Evolutionary conservation across 2,888 invertebrate genomes (phyloP).

Genomic region (Amblyteles armatorius): DNA sequence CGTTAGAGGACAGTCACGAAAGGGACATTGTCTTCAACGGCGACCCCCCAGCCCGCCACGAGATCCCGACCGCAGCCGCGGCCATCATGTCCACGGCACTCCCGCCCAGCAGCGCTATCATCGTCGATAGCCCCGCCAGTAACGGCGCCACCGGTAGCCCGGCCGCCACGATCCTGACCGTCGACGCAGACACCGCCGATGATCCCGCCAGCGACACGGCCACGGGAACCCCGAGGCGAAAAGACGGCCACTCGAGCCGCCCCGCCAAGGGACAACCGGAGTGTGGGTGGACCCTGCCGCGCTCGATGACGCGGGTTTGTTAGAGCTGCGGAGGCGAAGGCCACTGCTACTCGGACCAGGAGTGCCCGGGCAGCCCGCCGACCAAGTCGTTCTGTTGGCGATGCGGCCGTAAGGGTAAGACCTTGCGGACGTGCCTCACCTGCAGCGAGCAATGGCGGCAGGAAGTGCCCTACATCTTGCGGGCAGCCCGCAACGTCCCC

Average conservation of each 20-base stretch:
- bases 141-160: neutral
- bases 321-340: neutral
- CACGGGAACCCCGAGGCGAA: neutral
- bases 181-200: neutral
- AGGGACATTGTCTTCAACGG: neutral
- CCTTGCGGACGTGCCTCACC: constrained; percentile 8
- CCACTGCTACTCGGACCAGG: neutral
- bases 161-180: neutral
- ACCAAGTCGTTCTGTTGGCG: neutral
- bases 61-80: neutral
- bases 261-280: neutral
- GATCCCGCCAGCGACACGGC: neutral
- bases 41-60: too few species aligned
- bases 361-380: neutral
- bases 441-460: neutral
- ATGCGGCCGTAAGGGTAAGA: neutral
- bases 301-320: neutral
- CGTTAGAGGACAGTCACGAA: neutral
- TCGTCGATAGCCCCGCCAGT: neutral
- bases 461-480: neutral
- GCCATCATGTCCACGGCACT: neutral
- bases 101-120: neutral
- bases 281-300: neutral
- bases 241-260: too few species aligned
- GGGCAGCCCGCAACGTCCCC: neutral